Evolutionary conservation across 37 sponge, comb jelly and placozoan genomes (phyloP), one percentile per base, ranked within the genome.

Genomic region (Halisarca cf. caerulea): DNA sequence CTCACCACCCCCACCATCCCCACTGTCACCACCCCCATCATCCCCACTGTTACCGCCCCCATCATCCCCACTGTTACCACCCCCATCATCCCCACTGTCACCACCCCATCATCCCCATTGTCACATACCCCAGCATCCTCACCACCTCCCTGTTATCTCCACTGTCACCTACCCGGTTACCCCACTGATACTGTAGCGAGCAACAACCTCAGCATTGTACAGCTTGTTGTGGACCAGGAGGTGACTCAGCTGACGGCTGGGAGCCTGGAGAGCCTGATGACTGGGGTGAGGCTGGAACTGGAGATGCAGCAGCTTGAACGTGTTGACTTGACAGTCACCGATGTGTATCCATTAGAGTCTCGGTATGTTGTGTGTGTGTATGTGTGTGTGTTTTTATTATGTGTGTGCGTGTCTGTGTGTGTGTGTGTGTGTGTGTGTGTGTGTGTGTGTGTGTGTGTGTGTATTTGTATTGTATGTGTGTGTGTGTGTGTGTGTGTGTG

Each of bases 371-470:
- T 30, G 64, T 62, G 25, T 62, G 64, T 28, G 25, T 18, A 20
- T 37, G 30, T 71, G 38, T 71, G 30, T 71, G 41, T 21, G 32
- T 38, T 6, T 27, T 4, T 62, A 7, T 62, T 47, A 11, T 47
- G 51, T 47, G 51, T 47, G 51, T 47, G 51, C 11, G 51, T 47
- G 64, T 62, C 77, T 20, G 77, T 40, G 77, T 74, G 42, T 40
- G 64, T 62, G 30, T 62, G 30, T 62, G 30, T 28, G 30, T 28
- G 30, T 62, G 25, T 62, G 25, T 30, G 64, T 62, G 64, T 62
- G 64, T 30, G 64, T 30, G 64, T 62, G 25, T 62, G 64, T 28
- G 25, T 18, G 41, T 37, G 30, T 71, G 38, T 71, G 30, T 71
- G 41, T 21, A 7, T 38, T 6, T 27, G 30, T 62, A 7, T 62